Conservation (phyloP, 2,888 invertebrate species). For the Ichneumoninae sp. region DNA sequence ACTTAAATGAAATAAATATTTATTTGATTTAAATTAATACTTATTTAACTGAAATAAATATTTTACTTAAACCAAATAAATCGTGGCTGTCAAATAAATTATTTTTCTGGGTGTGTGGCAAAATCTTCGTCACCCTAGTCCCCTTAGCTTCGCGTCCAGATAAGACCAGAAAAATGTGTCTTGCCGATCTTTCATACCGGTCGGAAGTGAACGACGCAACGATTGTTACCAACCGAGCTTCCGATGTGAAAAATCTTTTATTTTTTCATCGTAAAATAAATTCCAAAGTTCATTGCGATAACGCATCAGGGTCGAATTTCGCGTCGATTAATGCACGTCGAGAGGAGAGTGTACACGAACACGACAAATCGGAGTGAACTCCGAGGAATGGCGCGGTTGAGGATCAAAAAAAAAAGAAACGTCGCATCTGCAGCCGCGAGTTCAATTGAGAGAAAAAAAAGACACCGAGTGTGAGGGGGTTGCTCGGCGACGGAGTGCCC, state of each 20-base stretch:
- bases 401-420: conserved; percentile 39
- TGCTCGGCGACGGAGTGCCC: conserved; percentile 44
- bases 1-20: too few species aligned
- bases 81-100: too few species aligned
- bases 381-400: conserved; percentile 36
- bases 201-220: not conserved
- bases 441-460: conserved; percentile 54
- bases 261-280: not conserved
- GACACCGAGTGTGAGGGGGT: conserved; percentile 35
- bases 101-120: too few species aligned
- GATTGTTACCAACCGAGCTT: too few species aligned
- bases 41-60: too few species aligned
- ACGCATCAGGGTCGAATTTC: not conserved
- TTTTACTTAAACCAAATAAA: too few species aligned
- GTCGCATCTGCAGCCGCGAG: conserved; percentile 6
- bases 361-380: conserved; percentile 1
- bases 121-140: too few species aligned
- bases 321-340: not conserved
- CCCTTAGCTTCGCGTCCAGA: too few species aligned
- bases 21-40: too few species aligned
- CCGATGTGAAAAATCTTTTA: too few species aligned
- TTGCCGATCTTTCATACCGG: not conserved
- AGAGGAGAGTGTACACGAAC: not conserved
- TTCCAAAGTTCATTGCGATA: not conserved
- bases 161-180: not conserved